Evolutionary conservation across 35 echinoderm and acorn worm species (phyloP), one percentile per base, ranked within the genome.

Genomic region (Anneissia japonica): DNA sequence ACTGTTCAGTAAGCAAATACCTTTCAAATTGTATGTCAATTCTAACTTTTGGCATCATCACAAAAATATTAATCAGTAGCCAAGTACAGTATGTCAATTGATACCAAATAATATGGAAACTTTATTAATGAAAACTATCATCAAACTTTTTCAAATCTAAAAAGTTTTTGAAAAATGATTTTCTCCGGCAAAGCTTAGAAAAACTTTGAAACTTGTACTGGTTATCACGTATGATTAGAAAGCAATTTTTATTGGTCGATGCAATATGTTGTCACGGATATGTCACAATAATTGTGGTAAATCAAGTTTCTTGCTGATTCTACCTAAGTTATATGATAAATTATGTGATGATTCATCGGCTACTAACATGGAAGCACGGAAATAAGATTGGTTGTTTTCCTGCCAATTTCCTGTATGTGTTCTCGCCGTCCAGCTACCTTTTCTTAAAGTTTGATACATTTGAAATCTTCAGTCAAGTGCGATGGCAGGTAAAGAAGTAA

Each of bases 211-310:
- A 64, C 51, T 64, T 64, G 51, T 43, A 43, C 40, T 43, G 40
- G 14, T 14, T 43, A 4, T 4, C 19, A 64, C 5, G 51, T 64
- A 64, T 23, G 51, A 64, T 64, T 23, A 64, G 51, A 12, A 16
- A 23, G 51, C 26, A 23, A 64, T 64, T 64, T 64, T 64, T 9
- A 64, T 64, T 64, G 51, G 51, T 26, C 26, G 21, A 3, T 64
- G 7, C 51, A 64, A 12, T 64, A 64, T 64, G 11, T 64, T 64
- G 51, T 64, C 51, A 64, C 51, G 51, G 51, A 64, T 64, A 64
- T 64, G 51, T 64, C 51, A 64, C 51, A 64, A 64, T 64, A 64
- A 64, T 64, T 64, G 51, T 64, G 51, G 51, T 64, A 64, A 64
- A 64, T 64, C 51, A 64, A 64, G 19, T 16, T 64, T 64, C 51